A percentile compares a stretch with the other conserved stretches of the same genome.
These are phyloP conservation scores for Perizoma flavofasciatum DNA, from an alignment of 2,888 invertebrate species.

Conservation along the genomic window DNA sequence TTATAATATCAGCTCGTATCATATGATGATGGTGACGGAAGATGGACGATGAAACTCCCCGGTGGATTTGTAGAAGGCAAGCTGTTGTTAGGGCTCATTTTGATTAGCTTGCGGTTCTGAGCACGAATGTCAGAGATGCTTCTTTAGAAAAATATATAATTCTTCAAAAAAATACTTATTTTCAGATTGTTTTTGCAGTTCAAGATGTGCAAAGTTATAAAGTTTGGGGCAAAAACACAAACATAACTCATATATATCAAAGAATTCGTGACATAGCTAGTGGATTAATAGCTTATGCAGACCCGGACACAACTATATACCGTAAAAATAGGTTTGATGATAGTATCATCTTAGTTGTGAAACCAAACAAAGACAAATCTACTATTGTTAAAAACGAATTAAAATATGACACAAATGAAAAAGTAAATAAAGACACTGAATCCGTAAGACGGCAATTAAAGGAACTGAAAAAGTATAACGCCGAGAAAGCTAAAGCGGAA, in stretches of 20 bases:
- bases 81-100: no score
- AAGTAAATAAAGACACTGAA: not conserved
- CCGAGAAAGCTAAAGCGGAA: not conserved
- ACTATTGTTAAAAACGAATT: no score
- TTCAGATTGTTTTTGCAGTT: slow-evolving; percentile 3
- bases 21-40: no score
- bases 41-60: no score
- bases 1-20: no score
- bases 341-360: slow-evolving; percentile 5
- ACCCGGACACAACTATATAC: slow-evolving; percentile 1
- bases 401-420: no score
- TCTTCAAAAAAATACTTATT: not conserved
- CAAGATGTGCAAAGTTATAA: not conserved
- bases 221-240: not conserved
- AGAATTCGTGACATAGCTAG: slow-evolving; percentile 1
- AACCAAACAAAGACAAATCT: no score
- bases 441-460: not conserved
- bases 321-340: slow-evolving; percentile 5
- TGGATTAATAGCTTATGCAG: not conserved
- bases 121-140: no score
- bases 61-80: no score
- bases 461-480: no score
- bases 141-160: no score
- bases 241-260: slow-evolving; percentile 2
- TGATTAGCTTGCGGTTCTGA: no score